Base-by-base conservation (phyloP, 2,797 vertebrate species). In the Epinephelus coioides region DNA sequence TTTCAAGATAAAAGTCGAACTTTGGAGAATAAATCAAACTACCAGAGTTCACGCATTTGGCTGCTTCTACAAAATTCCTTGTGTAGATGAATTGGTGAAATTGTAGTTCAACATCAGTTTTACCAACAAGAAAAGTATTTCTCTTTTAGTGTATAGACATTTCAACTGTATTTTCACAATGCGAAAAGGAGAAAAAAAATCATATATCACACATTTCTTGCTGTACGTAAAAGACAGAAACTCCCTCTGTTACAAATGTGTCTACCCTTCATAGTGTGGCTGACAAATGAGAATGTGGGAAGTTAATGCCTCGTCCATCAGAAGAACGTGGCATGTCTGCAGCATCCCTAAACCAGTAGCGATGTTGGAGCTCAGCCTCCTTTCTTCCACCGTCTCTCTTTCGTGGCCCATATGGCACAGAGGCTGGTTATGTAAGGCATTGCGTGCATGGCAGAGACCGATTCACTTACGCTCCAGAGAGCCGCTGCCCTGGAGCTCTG, bases 361-460 rank as follows among this genome's bases (percentile, higher is more conserved):
- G 68, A 63, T 68, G 63, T 46, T 14, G 2, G 17, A 6, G 34
- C 67, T 75, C 68, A 9, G 69, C 46, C 54, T 73, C 57, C 25
- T 30, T 47, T 44, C 30, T 49, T 34, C 14, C 2, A 3, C 46
- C 3, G 47, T 57, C 25, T 63, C 17, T 49, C 49, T 57, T 60
- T 64, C 34, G 34, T 70, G 54, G 61, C 71, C 73, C 87, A 75
- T 79, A 90, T 85, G 91, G 76, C 84, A 56, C 54, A 17, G 77
- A 73, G 86, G 76, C 44, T 76, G 78, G 64, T 94, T 93, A 93
- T 74, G 83, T 93, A 93, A 94, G 89, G 27, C 70, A 0, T 86
- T 82, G 86, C 86, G 86, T 93, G 88, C 87, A 17, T 2, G 66
- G 73, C 77, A 46, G 66, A 77, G 76, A 79, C 46, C 2, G 6